Conservation (phyloP, 23 tunicate genomes). For the Ascidia mentula region DNA sequence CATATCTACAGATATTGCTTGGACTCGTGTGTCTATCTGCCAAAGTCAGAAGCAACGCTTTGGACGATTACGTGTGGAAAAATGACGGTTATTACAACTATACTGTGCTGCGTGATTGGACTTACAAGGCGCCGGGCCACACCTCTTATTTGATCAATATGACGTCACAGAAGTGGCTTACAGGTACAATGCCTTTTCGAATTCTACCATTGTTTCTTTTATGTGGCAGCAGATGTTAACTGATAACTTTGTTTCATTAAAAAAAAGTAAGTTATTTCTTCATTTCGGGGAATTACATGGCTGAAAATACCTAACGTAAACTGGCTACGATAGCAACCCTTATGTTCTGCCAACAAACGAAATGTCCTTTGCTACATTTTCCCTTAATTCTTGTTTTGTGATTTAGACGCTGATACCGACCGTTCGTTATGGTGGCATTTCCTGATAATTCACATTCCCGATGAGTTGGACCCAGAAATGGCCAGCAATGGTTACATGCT, state of each 20-base stretch:
- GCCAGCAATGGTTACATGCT: conserved; percentile 65
- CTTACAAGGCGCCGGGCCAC: conserved; percentile 62
- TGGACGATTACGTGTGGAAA: conserved; percentile 92
- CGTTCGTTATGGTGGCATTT: conserved; percentile 93
- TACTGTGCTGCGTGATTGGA: conserved; percentile 60
- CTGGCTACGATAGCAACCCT: too few relatives aligned
- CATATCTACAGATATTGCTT: too few relatives aligned
- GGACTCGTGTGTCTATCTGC: not conserved
- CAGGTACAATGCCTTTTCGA: conserved; percentile 39
- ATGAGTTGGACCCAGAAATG: conserved; percentile 70
- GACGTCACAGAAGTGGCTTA: conserved; percentile 95
- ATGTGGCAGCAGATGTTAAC: too few relatives aligned
- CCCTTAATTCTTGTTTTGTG: too few relatives aligned
- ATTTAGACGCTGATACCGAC: conserved; percentile 76
- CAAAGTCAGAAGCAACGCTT: conserved; percentile 29
- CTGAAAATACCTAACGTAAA: too few relatives aligned
- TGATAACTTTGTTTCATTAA: too few relatives aligned
- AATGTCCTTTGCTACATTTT: too few relatives aligned
- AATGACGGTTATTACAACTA: conserved; percentile 82
- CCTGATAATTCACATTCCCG: conserved; percentile 79
- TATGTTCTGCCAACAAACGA: too few relatives aligned
- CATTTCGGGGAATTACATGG: too few relatives aligned
- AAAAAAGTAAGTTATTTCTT: too few relatives aligned
- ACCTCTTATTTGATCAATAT: conserved; percentile 83
- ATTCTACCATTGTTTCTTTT: too few relatives aligned